Evolutionary conservation across 1,140 invertebrate species (phyloP), one percentile per base, ranked within the genome.

Genomic region (Atta cephalotes): DNA sequence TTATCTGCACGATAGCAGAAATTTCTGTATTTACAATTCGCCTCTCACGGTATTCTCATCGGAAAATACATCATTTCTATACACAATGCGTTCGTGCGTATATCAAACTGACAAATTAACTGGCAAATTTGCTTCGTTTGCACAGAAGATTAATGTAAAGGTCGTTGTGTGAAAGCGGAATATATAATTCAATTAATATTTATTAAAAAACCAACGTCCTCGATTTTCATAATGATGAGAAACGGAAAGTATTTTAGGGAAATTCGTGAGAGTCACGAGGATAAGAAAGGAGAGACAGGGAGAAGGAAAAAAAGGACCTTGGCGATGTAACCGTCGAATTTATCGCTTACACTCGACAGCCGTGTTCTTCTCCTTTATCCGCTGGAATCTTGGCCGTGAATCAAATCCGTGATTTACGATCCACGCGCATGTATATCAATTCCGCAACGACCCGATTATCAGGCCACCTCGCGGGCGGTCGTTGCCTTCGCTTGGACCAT

Each of bases 371-470:
- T 86, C 79, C 91, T 89, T 89, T 91, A 91, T 92, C 88, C 87
- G 31, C 25, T 71, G 65, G 68, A 89, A 92, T 92, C 90, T 93
- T 94, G 93, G 93, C 93, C 89, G 78, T 87, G 91, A 89, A 90
- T 94, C 94, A 94, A 94, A 91, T 91, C 85, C 87, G 28, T 92
- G 90, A 92, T 91, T 93, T 93, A 94, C 76, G 71, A 49, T 45
- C 76, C 82, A 76, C 82, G 78, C 78, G 87, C 81, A 88, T 94
- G 90, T 94, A 94, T 92, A 94, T 94, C 93, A 94, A 94, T 92
- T 94, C 89, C 78, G 88, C 91, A 89, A 92, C 92, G 93, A 90
- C 90, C 90, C 92, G 93, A 94, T 94, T 94, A 94, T 94, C 92
- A 92, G 91, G 77, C 80, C 65, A 66, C 77, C 76, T 77, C 35